phyloP scores from a whole-genome alignment of 1,140 invertebrate genomes.

The Lamellibrachia luymesi region DNA sequence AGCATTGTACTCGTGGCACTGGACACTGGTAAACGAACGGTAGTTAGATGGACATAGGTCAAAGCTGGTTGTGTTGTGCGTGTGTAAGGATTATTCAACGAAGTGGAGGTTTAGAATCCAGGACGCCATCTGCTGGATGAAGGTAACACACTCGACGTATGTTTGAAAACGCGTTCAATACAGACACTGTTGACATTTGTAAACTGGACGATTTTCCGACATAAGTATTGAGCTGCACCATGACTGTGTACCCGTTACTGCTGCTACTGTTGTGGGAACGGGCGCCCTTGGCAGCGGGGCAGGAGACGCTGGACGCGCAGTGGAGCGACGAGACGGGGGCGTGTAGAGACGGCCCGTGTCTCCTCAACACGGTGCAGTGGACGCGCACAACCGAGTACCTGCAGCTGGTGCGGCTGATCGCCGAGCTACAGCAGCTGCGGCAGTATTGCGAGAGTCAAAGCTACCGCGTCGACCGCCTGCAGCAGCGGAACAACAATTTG shows the following conservation, averaged over 20 bases:
- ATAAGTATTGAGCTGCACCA: not conserved
- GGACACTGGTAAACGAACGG: too few species aligned
- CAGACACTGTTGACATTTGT: not conserved
- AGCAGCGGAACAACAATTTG: not conserved
- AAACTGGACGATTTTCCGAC: not conserved
- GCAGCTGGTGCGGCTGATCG: not conserved
- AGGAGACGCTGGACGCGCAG: not conserved
- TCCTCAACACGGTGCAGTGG: not conserved
- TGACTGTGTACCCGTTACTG: not conserved
- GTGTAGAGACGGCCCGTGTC: not conserved
- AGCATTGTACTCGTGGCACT: too few species aligned
- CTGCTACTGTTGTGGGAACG: not conserved
- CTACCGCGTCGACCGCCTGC: not conserved
- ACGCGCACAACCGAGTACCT: not conserved
- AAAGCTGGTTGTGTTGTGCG: too few species aligned
- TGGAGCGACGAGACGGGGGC: not conserved
- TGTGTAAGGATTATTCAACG: too few species aligned
- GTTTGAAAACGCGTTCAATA: too few species aligned
- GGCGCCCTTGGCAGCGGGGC: too few species aligned
- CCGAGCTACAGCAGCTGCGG: not conserved
- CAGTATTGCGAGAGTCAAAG: conserved; percentile 4
- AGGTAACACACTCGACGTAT: too few species aligned
- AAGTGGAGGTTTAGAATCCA: too few species aligned
- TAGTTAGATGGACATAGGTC: too few species aligned
- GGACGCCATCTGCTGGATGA: too few species aligned